Evolutionary conservation across 2,888 invertebrate genomes (phyloP).

Genomic region (Steinernema scapterisci): DNA sequence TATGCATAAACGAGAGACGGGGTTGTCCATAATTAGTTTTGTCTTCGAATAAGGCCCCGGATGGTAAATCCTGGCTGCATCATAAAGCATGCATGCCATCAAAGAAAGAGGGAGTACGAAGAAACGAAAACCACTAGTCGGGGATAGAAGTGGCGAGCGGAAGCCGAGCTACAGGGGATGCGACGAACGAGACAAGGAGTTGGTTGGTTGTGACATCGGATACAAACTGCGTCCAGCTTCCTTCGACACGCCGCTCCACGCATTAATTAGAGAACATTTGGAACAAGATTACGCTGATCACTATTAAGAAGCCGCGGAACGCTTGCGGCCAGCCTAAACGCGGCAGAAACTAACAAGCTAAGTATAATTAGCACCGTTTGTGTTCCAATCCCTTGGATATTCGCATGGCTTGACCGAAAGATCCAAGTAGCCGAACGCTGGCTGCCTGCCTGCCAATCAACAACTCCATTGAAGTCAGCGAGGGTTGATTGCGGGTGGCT

Average conservation of each 20-base stretch:
- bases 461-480: slow-evolving; percentile 24
- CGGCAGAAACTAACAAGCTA: background rate
- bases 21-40: background rate
- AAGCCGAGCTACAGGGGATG: no score
- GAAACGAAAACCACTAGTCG: background rate
- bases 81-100: slow-evolving; percentile 19
- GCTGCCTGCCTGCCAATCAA: slow-evolving; percentile 12
- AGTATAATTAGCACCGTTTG: slow-evolving; percentile 30
- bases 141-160: background rate
- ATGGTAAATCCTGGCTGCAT: background rate
- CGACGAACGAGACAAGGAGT: no score
- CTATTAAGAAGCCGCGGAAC: slow-evolving; percentile 27
- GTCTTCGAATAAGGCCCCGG: background rate
- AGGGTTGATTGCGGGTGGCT: slow-evolving; percentile 26
- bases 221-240: background rate
- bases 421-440: slow-evolving; percentile 23
- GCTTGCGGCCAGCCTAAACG: background rate
- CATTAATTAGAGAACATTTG: slow-evolving; percentile 27
- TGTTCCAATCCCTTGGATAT: slow-evolving; percentile 2
- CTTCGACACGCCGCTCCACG: background rate
- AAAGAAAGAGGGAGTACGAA: background rate
- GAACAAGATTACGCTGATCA: slow-evolving; percentile 23
- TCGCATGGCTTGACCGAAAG: background rate
- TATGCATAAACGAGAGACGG: slow-evolving; percentile 10
- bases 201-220: background rate